Evolutionary conservation across 1,140 invertebrate species (phyloP), one percentile per base, ranked within the genome.

Genomic region (Magallana gigas): DNA sequence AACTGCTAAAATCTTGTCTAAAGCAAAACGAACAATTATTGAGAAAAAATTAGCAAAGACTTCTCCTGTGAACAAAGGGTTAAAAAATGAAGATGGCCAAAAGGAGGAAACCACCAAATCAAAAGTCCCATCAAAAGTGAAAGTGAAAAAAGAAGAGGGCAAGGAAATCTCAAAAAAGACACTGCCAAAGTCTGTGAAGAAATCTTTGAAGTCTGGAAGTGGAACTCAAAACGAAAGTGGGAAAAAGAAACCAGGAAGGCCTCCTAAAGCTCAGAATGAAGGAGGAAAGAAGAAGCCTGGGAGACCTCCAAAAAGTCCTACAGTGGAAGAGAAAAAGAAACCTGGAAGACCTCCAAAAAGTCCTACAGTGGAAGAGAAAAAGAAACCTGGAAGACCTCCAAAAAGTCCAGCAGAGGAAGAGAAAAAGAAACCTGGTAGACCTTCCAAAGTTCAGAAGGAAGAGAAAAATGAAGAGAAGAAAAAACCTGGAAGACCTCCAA

Each of bases 271-370:
- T 8, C 60, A 84, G 48, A 84, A 60, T 36, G 62, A 82, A 83
- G 14, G 16, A 12, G 23, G 18, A 83, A 83, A 56, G 36, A 83
- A 56, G 36, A 48, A 8, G 9, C 56, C 86, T 29, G 57, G 68
- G 14, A 68, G 84, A 87, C 57, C 60, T 76, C 56, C 85, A 36
- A 84, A 87, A 59, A 87, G 29, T 83, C 82, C 64, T 68, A 71
- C 12, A 29, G 58, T 59, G 59, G 86, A 64, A 83, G 18, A 8
- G 56, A 87, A 76, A 82, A 84, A 36, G 62, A 80, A 23, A 64
- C 36, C 9, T 68, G 23, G n/a, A 16, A 36, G 57, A 57, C 56
- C 5, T 58, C 16, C 29, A 29, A 18, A 56, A 64, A 86, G 16
- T 29, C 29, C 60, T 71, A 71, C 58, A 60, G 36, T 48, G 62